Percentiles rank a stretch among this genome's conserved stretches.
phyloP scores from a whole-genome alignment of 2,113 vertebrate species.

The Eonycteris spelaea region DNA sequence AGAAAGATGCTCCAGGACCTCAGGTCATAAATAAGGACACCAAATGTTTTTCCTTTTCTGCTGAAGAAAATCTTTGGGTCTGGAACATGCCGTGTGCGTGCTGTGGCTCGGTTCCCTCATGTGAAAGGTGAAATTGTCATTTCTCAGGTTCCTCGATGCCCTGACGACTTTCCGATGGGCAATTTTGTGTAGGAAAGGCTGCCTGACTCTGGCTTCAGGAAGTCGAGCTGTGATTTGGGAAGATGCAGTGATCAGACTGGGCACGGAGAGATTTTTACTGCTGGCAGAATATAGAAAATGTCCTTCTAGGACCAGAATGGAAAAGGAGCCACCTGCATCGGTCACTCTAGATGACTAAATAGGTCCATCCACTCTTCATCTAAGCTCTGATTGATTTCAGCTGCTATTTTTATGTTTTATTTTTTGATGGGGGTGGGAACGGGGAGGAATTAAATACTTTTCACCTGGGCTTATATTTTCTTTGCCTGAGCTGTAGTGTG shows the following conservation, averaged over 20 bases:
- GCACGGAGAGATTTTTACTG: neutral
- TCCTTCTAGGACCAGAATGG: neutral
- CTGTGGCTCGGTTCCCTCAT: neutral
- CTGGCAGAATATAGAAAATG: neutral
- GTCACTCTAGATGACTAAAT: neutral
- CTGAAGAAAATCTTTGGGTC: neutral
- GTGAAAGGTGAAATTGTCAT: neutral
- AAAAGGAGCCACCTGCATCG: conserved; percentile 49
- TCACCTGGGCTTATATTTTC: conserved; percentile 40
- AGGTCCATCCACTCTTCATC: conserved; percentile 40
- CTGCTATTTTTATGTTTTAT: neutral
- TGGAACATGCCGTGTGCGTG: neutral
- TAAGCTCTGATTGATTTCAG: conserved; percentile 59
- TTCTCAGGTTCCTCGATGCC: too few species aligned
- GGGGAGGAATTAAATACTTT: conserved; percentile 45
- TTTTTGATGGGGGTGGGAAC: neutral
- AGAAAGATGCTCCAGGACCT: neutral
- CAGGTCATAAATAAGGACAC: neutral
- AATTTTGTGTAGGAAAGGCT: neutral
- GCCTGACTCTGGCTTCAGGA: neutral
- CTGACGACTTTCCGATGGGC: too few species aligned
- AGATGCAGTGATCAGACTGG: neutral
- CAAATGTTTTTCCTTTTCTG: neutral
- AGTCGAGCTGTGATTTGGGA: neutral
- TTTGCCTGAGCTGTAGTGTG: conserved; percentile 33